Percentiles rank a stretch among this genome's conserved stretches.
Conservation (phyloP, 2,888 invertebrate species). For the Ochropacha duplaris region DNA sequence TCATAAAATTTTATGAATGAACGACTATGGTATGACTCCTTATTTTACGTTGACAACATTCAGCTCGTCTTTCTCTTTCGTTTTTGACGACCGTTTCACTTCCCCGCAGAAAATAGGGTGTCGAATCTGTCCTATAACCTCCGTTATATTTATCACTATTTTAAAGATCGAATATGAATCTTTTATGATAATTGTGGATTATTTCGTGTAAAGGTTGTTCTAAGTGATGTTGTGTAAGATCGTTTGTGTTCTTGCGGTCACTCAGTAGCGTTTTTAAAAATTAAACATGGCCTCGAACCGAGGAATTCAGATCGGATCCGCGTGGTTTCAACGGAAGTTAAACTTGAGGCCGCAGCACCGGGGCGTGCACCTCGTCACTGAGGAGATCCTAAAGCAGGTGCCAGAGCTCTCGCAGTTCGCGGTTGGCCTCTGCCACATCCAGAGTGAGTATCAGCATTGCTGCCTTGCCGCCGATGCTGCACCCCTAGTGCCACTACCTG, state of each 20-base stretch:
- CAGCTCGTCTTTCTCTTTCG: conserved; percentile 71
- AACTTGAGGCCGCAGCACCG: conserved; percentile 97
- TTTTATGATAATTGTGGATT: conserved; percentile 88
- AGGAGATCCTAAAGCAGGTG: conserved; percentile 97
- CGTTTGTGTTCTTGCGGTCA: conserved; percentile 79
- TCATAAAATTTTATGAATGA: conserved; percentile 37
- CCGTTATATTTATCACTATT: conserved; percentile 78
- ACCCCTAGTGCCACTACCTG: conserved; percentile 51
- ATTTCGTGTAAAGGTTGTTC: conserved; percentile 80
- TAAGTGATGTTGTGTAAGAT: conserved; percentile 83
- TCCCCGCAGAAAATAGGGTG: conserved; percentile 84
- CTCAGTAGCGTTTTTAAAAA: conserved; percentile 81
- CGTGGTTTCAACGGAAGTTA: conserved; percentile 99
- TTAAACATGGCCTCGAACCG: conserved; percentile 93
- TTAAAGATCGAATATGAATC: conserved; percentile 84
- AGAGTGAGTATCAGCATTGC: conserved; percentile 89
- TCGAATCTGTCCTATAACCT: conserved; percentile 83
- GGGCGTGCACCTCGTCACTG: conserved; percentile 98
- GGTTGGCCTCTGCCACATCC: conserved; percentile 97
- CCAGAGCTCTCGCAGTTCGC: conserved; percentile 97
- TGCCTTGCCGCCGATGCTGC: conserved; percentile 69
- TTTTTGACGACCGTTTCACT: conserved; percentile 74
- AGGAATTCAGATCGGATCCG: conserved; percentile 97
- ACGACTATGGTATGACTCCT: conserved; percentile 29
- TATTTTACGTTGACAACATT: conserved; percentile 67